phyloP scores from a whole-genome alignment of 2,113 vertebrate species.

The Clupea harengus region DNA sequence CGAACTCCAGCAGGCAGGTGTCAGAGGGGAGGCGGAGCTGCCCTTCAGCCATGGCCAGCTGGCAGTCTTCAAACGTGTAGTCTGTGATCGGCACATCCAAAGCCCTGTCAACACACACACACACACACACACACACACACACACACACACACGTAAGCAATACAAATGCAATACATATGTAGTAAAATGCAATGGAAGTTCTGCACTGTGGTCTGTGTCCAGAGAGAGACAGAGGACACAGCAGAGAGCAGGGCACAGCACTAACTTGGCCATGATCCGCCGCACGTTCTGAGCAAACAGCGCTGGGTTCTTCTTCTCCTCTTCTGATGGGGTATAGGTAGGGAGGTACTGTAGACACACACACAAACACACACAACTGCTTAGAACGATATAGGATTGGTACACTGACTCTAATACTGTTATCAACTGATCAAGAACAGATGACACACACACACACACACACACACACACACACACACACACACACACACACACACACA shows the following conservation, averaged over 20 bases:
- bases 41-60: constrained; percentile 91
- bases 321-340: constrained; percentile 88
- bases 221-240: not conserved
- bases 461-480: not conserved
- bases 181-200: too few relatives aligned
- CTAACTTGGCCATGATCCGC: constrained; percentile 90
- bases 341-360: constrained; percentile 82
- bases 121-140: constrained; percentile 16
- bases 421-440: too few relatives aligned
- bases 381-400: too few relatives aligned
- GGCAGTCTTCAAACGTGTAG: constrained; percentile 97
- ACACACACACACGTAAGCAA: not conserved
- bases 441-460: too few relatives aligned
- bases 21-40: constrained; percentile 88
- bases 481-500: not conserved
- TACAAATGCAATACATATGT: not conserved
- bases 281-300: constrained; percentile 93
- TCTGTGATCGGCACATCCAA: constrained; percentile 90
- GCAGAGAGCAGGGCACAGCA: constrained; percentile 22
- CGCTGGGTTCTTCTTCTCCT: constrained; percentile 86
- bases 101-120: constrained; percentile 71
- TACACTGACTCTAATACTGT: too few relatives aligned
- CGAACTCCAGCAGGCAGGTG: constrained; percentile 91
- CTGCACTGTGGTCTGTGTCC: not conserved
- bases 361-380: not conserved